Percentiles rank a stretch among this genome's conserved stretches.
These are phyloP conservation scores for Trissoscelio sp. DNA, from an alignment of 2,888 invertebrate genomes.

Conservation along the genomic window DNA sequence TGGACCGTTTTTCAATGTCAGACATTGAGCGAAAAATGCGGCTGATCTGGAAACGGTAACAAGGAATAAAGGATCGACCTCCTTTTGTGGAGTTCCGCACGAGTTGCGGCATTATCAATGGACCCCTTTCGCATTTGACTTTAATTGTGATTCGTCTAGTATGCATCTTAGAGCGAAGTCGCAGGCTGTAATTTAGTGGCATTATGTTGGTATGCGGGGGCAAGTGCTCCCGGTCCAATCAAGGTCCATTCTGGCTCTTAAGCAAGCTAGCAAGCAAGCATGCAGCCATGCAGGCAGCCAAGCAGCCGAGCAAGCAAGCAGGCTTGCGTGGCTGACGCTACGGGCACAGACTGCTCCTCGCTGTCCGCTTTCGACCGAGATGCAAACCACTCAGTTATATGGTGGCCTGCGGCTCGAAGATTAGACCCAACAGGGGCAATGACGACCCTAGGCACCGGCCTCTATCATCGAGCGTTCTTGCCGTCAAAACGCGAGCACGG, in stretches of 20 bases:
- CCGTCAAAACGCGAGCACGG: conserved; percentile 43
- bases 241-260: conserved; percentile 74
- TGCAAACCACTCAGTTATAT: conserved; percentile 82
- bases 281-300: conserved; percentile 30
- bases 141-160: conserved; percentile 76
- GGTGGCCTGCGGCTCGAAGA: conserved; percentile 75
- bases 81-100: conserved; percentile 49
- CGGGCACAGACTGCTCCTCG: conserved; percentile 67
- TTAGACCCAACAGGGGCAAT: conserved; percentile 70
- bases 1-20: conserved; percentile 26
- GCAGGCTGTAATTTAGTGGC: conserved; percentile 78
- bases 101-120: conserved; percentile 53
- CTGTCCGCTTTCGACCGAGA: conserved; percentile 72
- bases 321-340: conserved; percentile 70
- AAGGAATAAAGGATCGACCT: conserved; percentile 42
- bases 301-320: too few relatives aligned
- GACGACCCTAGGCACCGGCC: conserved; percentile 65
- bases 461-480: conserved; percentile 54
- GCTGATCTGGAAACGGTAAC: conserved; percentile 39
- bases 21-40: conserved; percentile 13
- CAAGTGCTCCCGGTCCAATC: conserved; percentile 80
- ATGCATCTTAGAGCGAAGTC: conserved; percentile 72
- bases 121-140: conserved; percentile 69
- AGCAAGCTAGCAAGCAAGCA: conserved; percentile 44
- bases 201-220: conserved; percentile 79